Evolutionary conservation across 2,797 vertebrate genomes (phyloP).

Genomic region (Chanos chanos): DNA sequence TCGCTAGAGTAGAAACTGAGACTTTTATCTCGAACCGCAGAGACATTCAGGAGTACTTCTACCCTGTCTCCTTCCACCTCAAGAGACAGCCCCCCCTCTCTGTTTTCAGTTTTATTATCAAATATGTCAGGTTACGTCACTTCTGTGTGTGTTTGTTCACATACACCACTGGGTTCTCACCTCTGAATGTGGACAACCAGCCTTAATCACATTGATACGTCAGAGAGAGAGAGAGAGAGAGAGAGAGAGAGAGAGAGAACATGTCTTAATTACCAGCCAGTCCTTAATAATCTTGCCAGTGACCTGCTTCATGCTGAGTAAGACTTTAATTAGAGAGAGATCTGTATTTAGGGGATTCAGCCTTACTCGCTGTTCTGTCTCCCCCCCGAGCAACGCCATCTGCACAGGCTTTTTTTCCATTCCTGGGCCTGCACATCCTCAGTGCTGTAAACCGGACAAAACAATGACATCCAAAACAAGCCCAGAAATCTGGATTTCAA

Average conservation of each 20-base stretch:
- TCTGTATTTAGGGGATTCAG: too few relatives aligned
- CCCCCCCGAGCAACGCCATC: too few relatives aligned
- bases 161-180: too few relatives aligned
- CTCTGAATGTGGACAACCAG: neutral
- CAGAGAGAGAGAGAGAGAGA: slow-evolving; percentile 5
- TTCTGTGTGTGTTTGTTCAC: slow-evolving; percentile 11
- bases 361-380: too few relatives aligned
- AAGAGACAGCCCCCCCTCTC: neutral
- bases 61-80: slow-evolving; percentile 11
- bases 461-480: too few relatives aligned
- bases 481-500: too few relatives aligned
- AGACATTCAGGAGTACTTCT: neutral
- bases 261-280: slow-evolving; percentile 35
- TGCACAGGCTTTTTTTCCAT: too few relatives aligned
- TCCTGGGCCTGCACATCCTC: too few relatives aligned
- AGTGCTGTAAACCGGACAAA: too few relatives aligned
- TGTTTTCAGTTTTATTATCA: slow-evolving; percentile 13
- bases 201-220: slow-evolving; percentile 18
- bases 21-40: slow-evolving; percentile 11
- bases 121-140: neutral
- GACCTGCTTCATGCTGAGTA: slow-evolving; percentile 6
- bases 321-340: slow-evolving; percentile 39
- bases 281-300: slow-evolving; percentile 28
- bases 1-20: too few relatives aligned
- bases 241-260: slow-evolving; percentile 12